Evolutionary conservation across 2,888 invertebrate species (phyloP).

Genomic region (Agrilus mali): DNA sequence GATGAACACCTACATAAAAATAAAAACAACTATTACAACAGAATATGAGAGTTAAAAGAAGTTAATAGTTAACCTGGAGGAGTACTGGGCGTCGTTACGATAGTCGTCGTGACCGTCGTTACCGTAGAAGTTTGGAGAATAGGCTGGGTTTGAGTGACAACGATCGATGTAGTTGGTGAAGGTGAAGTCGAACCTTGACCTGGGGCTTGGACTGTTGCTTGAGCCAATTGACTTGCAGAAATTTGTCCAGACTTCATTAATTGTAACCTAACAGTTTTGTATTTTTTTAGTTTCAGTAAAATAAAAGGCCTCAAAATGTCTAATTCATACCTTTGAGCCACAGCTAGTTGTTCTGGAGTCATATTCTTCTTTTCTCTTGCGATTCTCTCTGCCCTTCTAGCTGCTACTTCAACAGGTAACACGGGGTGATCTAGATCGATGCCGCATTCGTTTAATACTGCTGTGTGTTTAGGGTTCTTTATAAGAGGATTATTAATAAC

Average conservation of each 20-base stretch:
- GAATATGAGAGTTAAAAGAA: conserved; percentile 2
- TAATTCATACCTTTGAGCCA: conserved; percentile 11
- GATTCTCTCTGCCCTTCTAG: conserved; percentile 70
- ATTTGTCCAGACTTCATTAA: conserved; percentile 10
- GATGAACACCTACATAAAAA: conserved; percentile 19
- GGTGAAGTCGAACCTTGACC: conserved; percentile 20
- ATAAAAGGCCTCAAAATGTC: background rate
- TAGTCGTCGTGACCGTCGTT: conserved; percentile 32
- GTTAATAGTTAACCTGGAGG: conserved; percentile 22
- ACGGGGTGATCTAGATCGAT: conserved; percentile 76
- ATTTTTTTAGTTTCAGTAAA: background rate
- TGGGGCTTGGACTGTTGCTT: conserved; percentile 17
- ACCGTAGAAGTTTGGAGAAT: conserved; percentile 24
- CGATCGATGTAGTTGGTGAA: conserved; percentile 14
- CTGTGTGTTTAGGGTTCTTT: conserved; percentile 75
- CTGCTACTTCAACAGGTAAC: conserved; percentile 69
- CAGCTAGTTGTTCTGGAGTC: conserved; percentile 21
- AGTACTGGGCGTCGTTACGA: conserved; percentile 28
- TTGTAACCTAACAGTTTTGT: conserved; percentile 4
- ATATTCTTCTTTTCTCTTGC: conserved; percentile 60
- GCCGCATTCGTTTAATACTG: conserved; percentile 70
- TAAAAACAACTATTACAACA: background rate
- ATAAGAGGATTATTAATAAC: conserved; percentile 57
- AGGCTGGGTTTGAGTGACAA: conserved; percentile 12
- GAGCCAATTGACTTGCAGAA: conserved; percentile 8